These are phyloP conservation scores for Dipus sagitta DNA, from an alignment of 2,797 vertebrate genomes.

Conservation along the genomic window DNA sequence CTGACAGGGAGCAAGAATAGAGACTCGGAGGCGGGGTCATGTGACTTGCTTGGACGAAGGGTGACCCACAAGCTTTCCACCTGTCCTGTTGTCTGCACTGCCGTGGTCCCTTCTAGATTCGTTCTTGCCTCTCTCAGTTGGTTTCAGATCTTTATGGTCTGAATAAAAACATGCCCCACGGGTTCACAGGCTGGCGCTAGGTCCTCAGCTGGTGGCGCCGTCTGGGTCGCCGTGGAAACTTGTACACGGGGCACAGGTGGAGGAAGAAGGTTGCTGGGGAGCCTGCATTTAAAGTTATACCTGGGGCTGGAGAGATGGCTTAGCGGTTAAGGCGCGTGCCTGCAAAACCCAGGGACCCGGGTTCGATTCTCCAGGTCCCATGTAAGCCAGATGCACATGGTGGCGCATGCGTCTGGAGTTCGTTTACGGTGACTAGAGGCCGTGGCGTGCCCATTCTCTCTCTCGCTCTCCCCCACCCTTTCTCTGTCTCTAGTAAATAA, in stretches of 20 bases:
- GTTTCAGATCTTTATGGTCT: neutral
- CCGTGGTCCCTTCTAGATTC: too few relatives aligned
- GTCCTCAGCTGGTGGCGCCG: neutral
- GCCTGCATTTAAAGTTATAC: neutral
- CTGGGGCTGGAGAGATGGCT: too few relatives aligned
- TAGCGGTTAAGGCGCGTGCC: too few relatives aligned
- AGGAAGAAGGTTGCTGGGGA: neutral
- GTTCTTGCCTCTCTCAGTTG: neutral
- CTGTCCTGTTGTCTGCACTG: accelerated
- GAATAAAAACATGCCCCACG: neutral
- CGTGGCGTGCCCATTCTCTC: too few relatives aligned
- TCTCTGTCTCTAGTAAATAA: too few relatives aligned
- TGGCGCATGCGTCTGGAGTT: too few relatives aligned
- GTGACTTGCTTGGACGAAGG: neutral
- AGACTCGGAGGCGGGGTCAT: accelerated
- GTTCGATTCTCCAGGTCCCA: too few relatives aligned
- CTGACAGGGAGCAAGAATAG: neutral
- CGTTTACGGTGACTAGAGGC: too few relatives aligned
- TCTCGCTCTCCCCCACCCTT: too few relatives aligned
- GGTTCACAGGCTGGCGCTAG: neutral
- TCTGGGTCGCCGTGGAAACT: neutral
- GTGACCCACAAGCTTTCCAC: neutral
- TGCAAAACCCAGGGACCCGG: too few relatives aligned
- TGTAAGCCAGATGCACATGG: too few relatives aligned
- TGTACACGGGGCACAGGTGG: neutral